phyloP scores from a whole-genome alignment of 2,113 vertebrate genomes.

The Panthera uncia region DNA sequence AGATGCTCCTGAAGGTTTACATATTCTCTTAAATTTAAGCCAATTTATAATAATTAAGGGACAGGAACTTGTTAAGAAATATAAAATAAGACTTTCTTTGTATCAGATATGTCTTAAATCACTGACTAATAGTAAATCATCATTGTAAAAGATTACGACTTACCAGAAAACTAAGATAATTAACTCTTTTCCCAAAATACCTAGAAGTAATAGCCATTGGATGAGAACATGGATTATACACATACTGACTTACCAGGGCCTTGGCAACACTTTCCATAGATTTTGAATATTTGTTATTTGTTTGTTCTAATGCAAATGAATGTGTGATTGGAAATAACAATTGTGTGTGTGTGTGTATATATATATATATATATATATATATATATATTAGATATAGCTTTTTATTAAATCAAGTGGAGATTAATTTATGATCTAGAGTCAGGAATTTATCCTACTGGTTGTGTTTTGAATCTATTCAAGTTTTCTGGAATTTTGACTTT shows the following conservation, averaged over 20 bases:
- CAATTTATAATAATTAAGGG: background rate
- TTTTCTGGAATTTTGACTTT: conserved; percentile 6
- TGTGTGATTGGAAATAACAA: background rate
- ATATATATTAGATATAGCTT: background rate
- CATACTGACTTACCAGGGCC: background rate
- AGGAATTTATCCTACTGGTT: background rate
- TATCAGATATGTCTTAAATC: background rate
- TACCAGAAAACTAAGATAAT: background rate
- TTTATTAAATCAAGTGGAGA: conserved; percentile 36
- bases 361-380: background rate
- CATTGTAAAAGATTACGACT: background rate
- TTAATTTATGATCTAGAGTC: background rate
- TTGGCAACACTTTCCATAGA: background rate
- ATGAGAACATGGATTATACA: background rate
- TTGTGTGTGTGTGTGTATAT: background rate
- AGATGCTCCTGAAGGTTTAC: background rate
- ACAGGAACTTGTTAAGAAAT: background rate
- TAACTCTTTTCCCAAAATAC: background rate
- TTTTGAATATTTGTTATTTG: conserved; percentile 31
- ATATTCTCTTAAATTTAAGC: background rate
- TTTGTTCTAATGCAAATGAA: conserved; percentile 30
- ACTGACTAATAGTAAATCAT: background rate
- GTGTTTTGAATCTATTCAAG: conserved; percentile 12
- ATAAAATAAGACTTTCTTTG: background rate
- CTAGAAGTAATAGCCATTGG: background rate